These are phyloP conservation scores for Centroberyx gerrardi DNA, from an alignment of 2,797 vertebrate species.

Conservation along the genomic window DNA sequence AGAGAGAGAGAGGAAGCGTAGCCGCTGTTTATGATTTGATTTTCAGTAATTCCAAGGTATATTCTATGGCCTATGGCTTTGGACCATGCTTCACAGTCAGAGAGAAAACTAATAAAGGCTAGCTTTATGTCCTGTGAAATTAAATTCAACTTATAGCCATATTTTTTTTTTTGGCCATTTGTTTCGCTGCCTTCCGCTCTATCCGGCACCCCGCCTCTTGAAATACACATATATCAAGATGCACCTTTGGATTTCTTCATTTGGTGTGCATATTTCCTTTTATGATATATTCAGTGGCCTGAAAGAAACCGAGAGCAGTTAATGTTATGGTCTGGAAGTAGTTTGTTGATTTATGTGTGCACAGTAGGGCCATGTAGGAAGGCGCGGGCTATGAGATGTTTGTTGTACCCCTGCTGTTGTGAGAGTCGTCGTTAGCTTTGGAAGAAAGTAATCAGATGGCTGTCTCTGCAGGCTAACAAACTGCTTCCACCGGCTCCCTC, in stretches of 20 bases:
- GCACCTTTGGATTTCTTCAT: conserved; percentile 65
- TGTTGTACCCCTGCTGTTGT: conserved; percentile 54
- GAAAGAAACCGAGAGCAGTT: conserved; percentile 50
- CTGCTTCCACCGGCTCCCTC: conserved; percentile 39
- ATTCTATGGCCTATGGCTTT: conserved; percentile 69
- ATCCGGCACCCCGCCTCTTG: conserved; percentile 3
- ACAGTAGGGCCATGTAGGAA: conserved; percentile 38
- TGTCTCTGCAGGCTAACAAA: conserved; percentile 60
- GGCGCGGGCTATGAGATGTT: conserved; percentile 47
- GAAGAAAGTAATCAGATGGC: conserved; percentile 65
- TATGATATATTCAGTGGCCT: conserved; percentile 57
- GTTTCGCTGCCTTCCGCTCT: conserved; percentile 39
- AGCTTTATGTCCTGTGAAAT: conserved; percentile 87
- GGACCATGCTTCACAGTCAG: conserved; percentile 48
- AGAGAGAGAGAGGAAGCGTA: conserved; percentile 13
- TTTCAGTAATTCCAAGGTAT: conserved; percentile 69
- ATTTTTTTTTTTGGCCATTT: conserved; percentile 59
- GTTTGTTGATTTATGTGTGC: conserved; percentile 63
- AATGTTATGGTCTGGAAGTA: conserved; percentile 55
- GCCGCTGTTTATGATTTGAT: conserved; percentile 76
- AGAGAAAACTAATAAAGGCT: conserved; percentile 74
- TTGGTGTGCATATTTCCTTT: conserved; percentile 61
- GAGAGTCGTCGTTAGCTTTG: conserved; percentile 58
- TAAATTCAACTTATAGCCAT: conserved; percentile 72
- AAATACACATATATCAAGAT: conserved; percentile 59